Percentiles rank a stretch among this genome's conserved stretches.
These are phyloP conservation scores for Tenthredo notha DNA, from an alignment of 2,888 invertebrate genomes.

Conservation along the genomic window DNA sequence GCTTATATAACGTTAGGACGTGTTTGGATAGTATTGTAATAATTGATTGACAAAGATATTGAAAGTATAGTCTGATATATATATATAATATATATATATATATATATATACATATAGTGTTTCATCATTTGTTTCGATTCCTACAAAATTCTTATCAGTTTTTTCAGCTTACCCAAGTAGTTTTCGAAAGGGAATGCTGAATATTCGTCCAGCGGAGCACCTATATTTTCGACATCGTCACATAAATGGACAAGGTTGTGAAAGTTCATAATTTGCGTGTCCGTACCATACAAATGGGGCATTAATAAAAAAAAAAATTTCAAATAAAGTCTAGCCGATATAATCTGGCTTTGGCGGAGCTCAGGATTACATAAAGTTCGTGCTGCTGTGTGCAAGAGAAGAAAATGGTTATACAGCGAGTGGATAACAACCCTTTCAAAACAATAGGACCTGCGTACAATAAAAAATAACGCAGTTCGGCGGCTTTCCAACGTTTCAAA, in stretches of 20 bases:
- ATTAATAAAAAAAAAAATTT: conserved; percentile 32
- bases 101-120: too few species aligned
- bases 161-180: conserved; percentile 46
- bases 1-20: too few species aligned
- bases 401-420: conserved; percentile 47
- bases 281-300: conserved; percentile 47
- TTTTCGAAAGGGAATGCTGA: conserved; percentile 53
- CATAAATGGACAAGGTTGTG: conserved; percentile 54
- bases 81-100: too few species aligned
- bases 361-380: conserved; percentile 44
- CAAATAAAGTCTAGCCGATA: conserved; percentile 31
- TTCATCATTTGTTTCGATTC: too few species aligned
- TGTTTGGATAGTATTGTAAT: too few species aligned
- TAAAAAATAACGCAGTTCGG: conserved; percentile 57
- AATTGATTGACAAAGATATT: too few species aligned
- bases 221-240: conserved; percentile 53
- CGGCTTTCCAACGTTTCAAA: conserved; percentile 58
- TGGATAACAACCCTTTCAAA: conserved; percentile 31
- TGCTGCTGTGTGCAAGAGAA: conserved; percentile 35
- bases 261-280: too few species aligned
- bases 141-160: conserved; percentile 45
- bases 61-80: too few species aligned
- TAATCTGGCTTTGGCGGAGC: background rate
- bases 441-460: conserved; percentile 54
- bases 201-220: background rate